phyloP scores from a whole-genome alignment of 2,888 invertebrate species.

The Lepidocyrtinus sp. region DNA sequence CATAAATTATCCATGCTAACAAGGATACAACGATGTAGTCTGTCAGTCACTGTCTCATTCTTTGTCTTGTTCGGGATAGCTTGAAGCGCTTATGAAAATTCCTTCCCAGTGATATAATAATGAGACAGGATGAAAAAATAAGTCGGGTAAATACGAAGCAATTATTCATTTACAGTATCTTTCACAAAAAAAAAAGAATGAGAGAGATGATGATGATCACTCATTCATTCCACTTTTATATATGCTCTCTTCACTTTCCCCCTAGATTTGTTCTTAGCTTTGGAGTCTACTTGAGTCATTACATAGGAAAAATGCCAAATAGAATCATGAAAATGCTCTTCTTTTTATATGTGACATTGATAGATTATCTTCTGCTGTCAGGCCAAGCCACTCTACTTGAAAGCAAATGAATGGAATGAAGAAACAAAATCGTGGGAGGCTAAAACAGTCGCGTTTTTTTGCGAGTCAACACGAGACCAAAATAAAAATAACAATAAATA shows the following conservation, averaged over 20 bases:
- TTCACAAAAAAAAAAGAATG: conserved; percentile 15
- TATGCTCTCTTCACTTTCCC: conserved; percentile 4
- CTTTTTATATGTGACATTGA: conserved; percentile 64
- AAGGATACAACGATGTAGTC: neutral
- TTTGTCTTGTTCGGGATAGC: neutral
- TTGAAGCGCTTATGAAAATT: neutral
- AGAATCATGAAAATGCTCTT: conserved; percentile 35
- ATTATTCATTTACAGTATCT: conserved; percentile 65
- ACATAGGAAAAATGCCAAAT: conserved; percentile 33
- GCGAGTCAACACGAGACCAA: neutral
- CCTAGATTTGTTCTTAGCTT: neutral
- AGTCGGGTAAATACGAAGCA: conserved; percentile 64
- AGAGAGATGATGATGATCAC: conserved; percentile 12
- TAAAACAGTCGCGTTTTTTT: conserved; percentile 3
- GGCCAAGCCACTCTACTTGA: conserved; percentile 13
- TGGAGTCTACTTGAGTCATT: neutral
- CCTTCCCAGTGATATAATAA: neutral
- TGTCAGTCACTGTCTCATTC: neutral
- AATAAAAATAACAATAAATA: conserved; percentile 12
- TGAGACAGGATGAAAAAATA: conserved; percentile 43
- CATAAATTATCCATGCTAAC: neutral
- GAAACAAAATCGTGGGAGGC: neutral
- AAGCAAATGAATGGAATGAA: neutral
- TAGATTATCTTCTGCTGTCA: conserved; percentile 63
- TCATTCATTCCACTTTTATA: conserved; percentile 19